Evolutionary conservation across 2,888 invertebrate species (phyloP).

Genomic region (Icerya purchasi): DNA sequence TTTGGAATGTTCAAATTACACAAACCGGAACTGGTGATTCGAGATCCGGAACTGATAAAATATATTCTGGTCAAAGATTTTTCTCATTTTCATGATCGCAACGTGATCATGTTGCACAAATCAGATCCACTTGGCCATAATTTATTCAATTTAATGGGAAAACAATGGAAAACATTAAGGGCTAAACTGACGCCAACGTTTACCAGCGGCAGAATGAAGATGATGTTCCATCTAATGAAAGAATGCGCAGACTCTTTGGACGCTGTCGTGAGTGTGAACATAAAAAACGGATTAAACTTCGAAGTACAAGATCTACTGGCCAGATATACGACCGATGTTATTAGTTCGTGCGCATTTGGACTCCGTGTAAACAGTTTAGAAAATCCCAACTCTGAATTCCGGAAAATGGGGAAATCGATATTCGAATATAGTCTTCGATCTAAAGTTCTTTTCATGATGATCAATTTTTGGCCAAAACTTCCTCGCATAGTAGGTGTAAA

Average conservation of each 20-base stretch:
- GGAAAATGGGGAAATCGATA: background rate
- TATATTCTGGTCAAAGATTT: constrained; percentile 29
- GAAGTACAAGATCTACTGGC: background rate
- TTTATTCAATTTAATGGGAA: constrained; percentile 27
- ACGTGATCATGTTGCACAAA: constrained; percentile 20
- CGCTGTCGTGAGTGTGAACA: background rate
- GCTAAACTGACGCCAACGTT: constrained; percentile 31
- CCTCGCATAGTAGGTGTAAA: background rate
- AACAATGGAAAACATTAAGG: constrained; percentile 31
- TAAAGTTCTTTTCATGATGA: too few relatives aligned
- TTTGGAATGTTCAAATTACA: constrained; percentile 30
- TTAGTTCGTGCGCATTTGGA: background rate
- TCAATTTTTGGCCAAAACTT: too few relatives aligned
- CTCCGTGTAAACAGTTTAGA: background rate
- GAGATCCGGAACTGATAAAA: constrained; percentile 28
- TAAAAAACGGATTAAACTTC: background rate
- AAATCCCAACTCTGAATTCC: background rate
- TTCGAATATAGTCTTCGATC: background rate
- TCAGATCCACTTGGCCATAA: constrained; percentile 23
- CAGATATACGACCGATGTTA: background rate
- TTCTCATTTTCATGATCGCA: constrained; percentile 27
- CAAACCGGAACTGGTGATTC: constrained; percentile 27
- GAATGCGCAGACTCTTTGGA: constrained; percentile 19
- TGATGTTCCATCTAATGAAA: constrained; percentile 28
- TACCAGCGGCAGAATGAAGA: constrained; percentile 31